These are phyloP conservation scores for Tinea trinotella DNA, from an alignment of 2,888 invertebrate species.

Conservation along the genomic window DNA sequence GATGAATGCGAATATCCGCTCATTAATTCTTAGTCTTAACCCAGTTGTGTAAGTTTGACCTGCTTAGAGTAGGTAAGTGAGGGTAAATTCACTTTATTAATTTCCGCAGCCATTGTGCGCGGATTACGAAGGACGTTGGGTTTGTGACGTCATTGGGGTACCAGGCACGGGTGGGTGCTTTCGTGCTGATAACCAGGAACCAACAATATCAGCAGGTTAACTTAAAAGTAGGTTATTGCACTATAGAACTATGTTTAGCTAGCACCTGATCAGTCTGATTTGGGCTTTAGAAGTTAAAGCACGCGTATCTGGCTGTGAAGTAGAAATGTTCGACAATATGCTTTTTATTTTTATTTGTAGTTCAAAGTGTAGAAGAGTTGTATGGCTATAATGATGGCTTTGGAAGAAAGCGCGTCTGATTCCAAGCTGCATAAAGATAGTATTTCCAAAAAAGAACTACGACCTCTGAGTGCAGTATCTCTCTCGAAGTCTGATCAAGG, in stretches of 20 bases:
- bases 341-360: neutral
- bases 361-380: neutral
- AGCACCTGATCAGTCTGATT: conserved; percentile 31
- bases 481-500: conserved; percentile 59
- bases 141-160: conserved; percentile 62
- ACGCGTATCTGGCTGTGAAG: conserved; percentile 18
- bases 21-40: conserved; percentile 29
- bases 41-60: conserved; percentile 39
- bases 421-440: conserved; percentile 62
- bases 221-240: conserved; percentile 69
- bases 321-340: neutral
- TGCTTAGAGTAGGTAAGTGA: conserved; percentile 43
- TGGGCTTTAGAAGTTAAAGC: conserved; percentile 33
- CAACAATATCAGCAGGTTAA: conserved; percentile 57
- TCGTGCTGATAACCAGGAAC: conserved; percentile 52
- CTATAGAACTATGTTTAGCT: conserved; percentile 47
- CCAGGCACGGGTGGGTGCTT: conserved; percentile 57
- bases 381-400: conserved; percentile 66
- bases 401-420: conserved; percentile 61
- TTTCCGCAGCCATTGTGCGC: conserved; percentile 40
- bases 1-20: conserved; percentile 9
- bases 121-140: conserved; percentile 38
- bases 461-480: conserved; percentile 57
- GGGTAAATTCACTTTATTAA: conserved; percentile 55
- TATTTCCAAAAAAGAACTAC: conserved; percentile 50